Conservation (phyloP, 2,797 vertebrate genomes). For the Micropoecilia bifurca region DNA sequence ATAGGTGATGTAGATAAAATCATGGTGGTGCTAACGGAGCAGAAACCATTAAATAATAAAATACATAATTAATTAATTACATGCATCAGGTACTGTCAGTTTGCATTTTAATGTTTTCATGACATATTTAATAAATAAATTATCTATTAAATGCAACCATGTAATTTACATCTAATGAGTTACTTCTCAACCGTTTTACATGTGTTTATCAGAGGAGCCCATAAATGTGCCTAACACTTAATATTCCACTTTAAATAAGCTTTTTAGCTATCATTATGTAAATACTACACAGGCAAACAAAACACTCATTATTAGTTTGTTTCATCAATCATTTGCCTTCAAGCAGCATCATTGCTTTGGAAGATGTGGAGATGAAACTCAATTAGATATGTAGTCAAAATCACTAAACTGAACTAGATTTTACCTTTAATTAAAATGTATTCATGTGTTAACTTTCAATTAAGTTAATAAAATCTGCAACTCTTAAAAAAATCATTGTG, state of each 20-base stretch:
- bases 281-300: not conserved
- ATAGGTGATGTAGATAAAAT: too few relatives aligned
- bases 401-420: constrained; percentile 1
- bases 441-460: not conserved
- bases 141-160: too few relatives aligned
- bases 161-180: too few relatives aligned
- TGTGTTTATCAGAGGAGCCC: not conserved
- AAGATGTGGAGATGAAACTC: constrained; percentile 4
- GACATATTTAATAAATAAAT: too few relatives aligned
- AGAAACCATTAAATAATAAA: too few relatives aligned
- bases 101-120: too few relatives aligned
- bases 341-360: not conserved
- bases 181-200: not conserved
- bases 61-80: too few relatives aligned
- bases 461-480: not conserved
- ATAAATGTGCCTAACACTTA: not conserved
- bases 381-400: not conserved
- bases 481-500: not conserved
- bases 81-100: too few relatives aligned
- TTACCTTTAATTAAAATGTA: not conserved
- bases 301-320: constrained; percentile 4
- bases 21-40: too few relatives aligned
- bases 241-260: not conserved
- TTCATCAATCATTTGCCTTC: constrained; percentile 7
- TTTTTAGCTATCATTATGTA: not conserved